Base-by-base conservation (phyloP, 2,888 invertebrate species). In the Scaptomyza caliginosa region DNA sequence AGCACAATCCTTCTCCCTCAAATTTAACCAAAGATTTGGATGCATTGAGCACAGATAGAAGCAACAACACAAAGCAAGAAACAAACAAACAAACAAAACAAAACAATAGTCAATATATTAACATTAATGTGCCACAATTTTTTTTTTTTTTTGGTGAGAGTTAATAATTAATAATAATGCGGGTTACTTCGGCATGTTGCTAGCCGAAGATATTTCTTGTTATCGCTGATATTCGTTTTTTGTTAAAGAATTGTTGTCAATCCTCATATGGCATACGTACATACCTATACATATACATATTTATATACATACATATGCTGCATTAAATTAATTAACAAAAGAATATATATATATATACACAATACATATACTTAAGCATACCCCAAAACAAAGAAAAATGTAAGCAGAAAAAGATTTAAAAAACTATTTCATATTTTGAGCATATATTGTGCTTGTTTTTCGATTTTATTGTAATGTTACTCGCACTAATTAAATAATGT, bases 391-490 rank as follows among this genome's bases (percentile, higher is more conserved):
- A 46, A 46, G n/a, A 19, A 2, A 17, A 28, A 17, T n/a, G 1
- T 3, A 30, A 45, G n/a, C n/a, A 45, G 4, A 45, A 19, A 28
- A 46, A 28, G 46, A 50, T 55, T 40, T 34, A 54, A 43, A 55
- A 30, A 46, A 30, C 56, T 56, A 65, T 43, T 74, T 67, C 60
- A 83, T 80, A 72, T 72, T 74, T 64, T 60, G 42, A 76, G 76
- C 77, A 83, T 69, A 54, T 74, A 56, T 74, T 76, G 62, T 74
- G 80, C 80, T 74, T 79, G 71, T 76, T 71, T 68, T 70, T 84
- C 81, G 80, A 82, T 84, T 84, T 77, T 81, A 70, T 69, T 84
- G 73, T 81, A 81, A 74, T 80, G 84, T 80, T 86, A 77, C 78
- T 80, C 85, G 85, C 85, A 83, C 87, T 83, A 66, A 84, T 86